Conservation (phyloP, 2,888 invertebrate species). For the Conus canariensis region DNA sequence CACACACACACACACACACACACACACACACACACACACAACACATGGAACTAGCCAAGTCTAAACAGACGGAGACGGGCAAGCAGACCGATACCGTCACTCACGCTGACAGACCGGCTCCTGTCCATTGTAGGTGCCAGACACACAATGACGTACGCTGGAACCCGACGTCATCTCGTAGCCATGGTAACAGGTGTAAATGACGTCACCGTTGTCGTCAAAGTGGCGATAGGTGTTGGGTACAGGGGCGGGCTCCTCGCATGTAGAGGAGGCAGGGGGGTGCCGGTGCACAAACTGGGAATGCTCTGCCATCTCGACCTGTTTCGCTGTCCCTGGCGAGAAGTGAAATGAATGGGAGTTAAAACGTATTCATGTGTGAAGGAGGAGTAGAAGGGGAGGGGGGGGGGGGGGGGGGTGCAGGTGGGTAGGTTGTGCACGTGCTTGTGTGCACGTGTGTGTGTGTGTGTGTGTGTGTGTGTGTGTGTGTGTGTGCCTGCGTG, state of each 20-base stretch:
- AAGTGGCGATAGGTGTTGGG: conserved; percentile 28
- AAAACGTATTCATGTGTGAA: neutral
- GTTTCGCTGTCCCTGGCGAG: neutral
- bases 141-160: neutral
- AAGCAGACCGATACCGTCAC: neutral
- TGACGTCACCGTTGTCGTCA: conserved; percentile 27
- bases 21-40: no score
- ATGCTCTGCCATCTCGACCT: neutral
- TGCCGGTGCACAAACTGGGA: conserved; percentile 3
- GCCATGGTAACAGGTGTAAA: conserved; percentile 32
- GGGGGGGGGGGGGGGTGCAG: neutral
- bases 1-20: no score
- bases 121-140: neutral
- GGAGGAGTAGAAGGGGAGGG: neutral
- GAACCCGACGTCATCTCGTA: conserved; percentile 25
- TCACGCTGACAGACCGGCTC: neutral
- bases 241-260: conserved; percentile 14
- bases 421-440: neutral
- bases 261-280: conserved; percentile 5
- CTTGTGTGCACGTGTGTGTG: neutral
- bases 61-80: no score
- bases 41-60: no score
- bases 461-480: conserved; percentile 21
- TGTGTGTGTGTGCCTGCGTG: neutral
- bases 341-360: neutral